Base-by-base conservation (phyloP, 2,113 vertebrate species). In the Chrysemys picta region DNA sequence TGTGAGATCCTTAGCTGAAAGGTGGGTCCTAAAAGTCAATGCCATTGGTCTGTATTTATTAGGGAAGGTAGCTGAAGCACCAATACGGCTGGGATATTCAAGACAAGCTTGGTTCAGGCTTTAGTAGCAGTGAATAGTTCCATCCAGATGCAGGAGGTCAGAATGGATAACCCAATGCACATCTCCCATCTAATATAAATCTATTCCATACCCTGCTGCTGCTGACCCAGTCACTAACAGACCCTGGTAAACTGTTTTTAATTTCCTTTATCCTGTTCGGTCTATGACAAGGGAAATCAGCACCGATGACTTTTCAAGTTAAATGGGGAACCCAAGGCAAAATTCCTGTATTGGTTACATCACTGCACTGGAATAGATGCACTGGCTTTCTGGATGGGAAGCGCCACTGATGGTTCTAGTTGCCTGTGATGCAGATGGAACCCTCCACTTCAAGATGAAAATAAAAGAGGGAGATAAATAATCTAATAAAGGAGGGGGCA, bases 301-400 rank as follows among this genome's bases (percentile, higher is more conserved):
- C 27, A 5, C 11, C 24, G 82, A 49, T 11, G 65, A 45, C n/a
- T 19, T 49, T n/a, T 3, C n/a, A 6, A 1, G 29, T 52, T 42
- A 4, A 47, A 53, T 0, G 2, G 57, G 2, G 54, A 52, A 3
- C 2, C 4, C 49, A 0, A 0, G 4, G 5, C 45, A 25, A 7
- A 72, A 1, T 22, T 6, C 6, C 21, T 17, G 6, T 42, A 25
- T 25, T 45, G 38, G 38, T 31, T 8, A n/a, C 8, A 19, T 69
- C 62, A n/a, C 22, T 25, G 38, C 21, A 25, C 13, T 45, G 72
- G 69, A 25, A 25, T 10, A 11, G 24, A 42, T 12, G 31, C 13
- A 50, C 1, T 12, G 11, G 45, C 7, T 3, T 27, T 29, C 29
- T 45, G 17, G 19, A 25, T 12, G 10, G n/a, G 22, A 42, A 1